Base-by-base conservation (phyloP, 2,113 vertebrate species). In the Pseudopipra pipra region DNA sequence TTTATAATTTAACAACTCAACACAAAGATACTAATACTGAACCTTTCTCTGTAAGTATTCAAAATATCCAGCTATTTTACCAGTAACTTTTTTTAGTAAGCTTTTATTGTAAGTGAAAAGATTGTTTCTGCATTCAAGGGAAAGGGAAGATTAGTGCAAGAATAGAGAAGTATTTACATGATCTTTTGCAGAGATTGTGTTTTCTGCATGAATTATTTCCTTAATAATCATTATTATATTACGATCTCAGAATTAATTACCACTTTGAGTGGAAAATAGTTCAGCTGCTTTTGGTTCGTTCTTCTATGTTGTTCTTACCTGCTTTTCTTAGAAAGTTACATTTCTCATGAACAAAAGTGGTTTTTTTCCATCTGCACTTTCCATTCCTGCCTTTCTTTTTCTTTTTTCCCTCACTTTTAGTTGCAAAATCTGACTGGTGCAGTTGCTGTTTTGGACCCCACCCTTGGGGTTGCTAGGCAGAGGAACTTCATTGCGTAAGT, bases 391-490 rank as follows among this genome's bases (percentile, higher is more conserved):
- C 30, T 87, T 33, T 56, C 44, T 90, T 41, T 91, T n/a, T 67
- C 65, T 90, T 37, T 87, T 87, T 91, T 59, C 61, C 47, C 47
- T 78, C 66, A 23, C 33, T 24, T 84, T 68, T 46, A 41, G 9
- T 66, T 84, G 74, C 86, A 87, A 25, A 93, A 73, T 47, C 71
- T 85, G 61, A 11, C 54, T 76, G 91, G 39, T 67, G 72, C 49
- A 52, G 91, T 93, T 97, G 91, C 90, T 97, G 90, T 95, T 98
- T 96, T 90, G 93, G 93, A 82, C 94, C 52, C 96, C 95, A 58
- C 96, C 97, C 96, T 77, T 43, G 30, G 93, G 68, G 96, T 97
- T 97, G 97, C 97, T 97, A 96, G 33, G 96, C 90, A 82, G 83
- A 92, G 52, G 85, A 95, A 79, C 33, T 43, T 44, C 49, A 25